Evolutionary conservation across 53 echinoderm and acorn worm genomes (phyloP), one percentile per base, ranked within the genome.

Genomic region (Paelopatides confundens): DNA sequence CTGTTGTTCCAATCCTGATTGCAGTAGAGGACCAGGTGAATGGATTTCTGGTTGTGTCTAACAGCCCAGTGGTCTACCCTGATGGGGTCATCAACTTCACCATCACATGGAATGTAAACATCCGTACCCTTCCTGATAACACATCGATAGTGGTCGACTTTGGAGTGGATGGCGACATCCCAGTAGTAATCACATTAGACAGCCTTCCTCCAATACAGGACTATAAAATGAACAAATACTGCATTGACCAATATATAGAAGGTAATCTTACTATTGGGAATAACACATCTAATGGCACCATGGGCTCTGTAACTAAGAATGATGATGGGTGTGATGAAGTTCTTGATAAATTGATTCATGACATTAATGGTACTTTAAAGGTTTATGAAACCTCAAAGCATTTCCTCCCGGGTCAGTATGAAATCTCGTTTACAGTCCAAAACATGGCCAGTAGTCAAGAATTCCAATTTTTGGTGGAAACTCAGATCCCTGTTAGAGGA

Each of bases 371-470:
- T 29, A 78, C 63, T 34, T 31, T 91, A 7, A 49, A 21, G 5
- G 81, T 94, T 13, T 37, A 91, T 3, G 81, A 78, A 38, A 28
- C 91, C 30, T 71, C 63, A 26, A 90, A 94, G 54, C 36, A 69
- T 24, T 94, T 91, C 52, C 14, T 50, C 30, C 94, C 94, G n/a
- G 94, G 94, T 0, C 50, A 31, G 21, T 94, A 92, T 70, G n/a
- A 87, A 4, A 67, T 90, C 23, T 53, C 51, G 3, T 66, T 92
- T 5, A 64, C 68, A 29, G 90, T 94, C 30, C 69, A 69, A 31
- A 94, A 94, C 33, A 71, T 94, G 36, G 94, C 67, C 50, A 94
- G 92, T 74, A 47, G 82, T 35, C 87, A 94, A 79, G 90, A 81
- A 27, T 85, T 94, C 62, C 14, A 54, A n/a, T 31, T 63, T 27